phyloP scores from a whole-genome alignment of 2,888 invertebrate species.

The Drosophila maculinotata region DNA sequence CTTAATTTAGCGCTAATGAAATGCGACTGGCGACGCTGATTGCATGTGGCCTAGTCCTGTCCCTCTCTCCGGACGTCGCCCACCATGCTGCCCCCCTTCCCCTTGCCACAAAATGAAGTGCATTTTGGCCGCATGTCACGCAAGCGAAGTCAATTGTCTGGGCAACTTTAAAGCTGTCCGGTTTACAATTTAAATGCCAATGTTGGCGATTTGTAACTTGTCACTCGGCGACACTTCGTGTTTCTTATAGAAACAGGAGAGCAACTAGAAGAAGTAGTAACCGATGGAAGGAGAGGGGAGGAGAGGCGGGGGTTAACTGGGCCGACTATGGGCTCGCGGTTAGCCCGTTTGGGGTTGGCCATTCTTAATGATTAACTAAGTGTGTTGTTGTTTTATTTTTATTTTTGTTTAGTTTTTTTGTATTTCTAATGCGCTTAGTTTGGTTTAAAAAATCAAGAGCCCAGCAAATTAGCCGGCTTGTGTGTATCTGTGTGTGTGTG shows the following conservation, averaged over 20 bases:
- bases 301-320: background rate
- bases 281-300: background rate
- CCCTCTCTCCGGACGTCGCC: background rate
- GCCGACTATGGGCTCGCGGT: conserved; percentile 59
- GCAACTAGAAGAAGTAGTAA: background rate
- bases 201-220: conserved; percentile 76
- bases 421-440: conserved; percentile 70
- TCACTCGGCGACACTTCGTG: conserved; percentile 48
- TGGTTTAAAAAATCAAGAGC: conserved; percentile 47
- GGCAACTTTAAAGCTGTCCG: conserved; percentile 67
- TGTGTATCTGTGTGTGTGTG: background rate
- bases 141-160: conserved; percentile 75
- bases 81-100: background rate
- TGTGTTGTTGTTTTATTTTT: conserved; percentile 1
- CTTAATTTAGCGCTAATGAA: conserved; percentile 77
- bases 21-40: conserved; percentile 69
- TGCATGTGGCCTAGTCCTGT: conserved; percentile 70
- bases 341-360: conserved; percentile 47
- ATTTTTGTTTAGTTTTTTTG: background rate
- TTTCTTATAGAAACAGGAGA: too few relatives aligned
- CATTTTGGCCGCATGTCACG: conserved; percentile 69
- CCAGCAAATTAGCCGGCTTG: conserved; percentile 61
- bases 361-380: conserved; percentile 33
- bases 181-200: conserved; percentile 78
- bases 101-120: conserved; percentile 51